A percentile compares a stretch with the other conserved stretches of the same genome.
Evolutionary conservation across 2,888 invertebrate genomes (phyloP).

Genomic region (Petrolisthes manimaculis): DNA sequence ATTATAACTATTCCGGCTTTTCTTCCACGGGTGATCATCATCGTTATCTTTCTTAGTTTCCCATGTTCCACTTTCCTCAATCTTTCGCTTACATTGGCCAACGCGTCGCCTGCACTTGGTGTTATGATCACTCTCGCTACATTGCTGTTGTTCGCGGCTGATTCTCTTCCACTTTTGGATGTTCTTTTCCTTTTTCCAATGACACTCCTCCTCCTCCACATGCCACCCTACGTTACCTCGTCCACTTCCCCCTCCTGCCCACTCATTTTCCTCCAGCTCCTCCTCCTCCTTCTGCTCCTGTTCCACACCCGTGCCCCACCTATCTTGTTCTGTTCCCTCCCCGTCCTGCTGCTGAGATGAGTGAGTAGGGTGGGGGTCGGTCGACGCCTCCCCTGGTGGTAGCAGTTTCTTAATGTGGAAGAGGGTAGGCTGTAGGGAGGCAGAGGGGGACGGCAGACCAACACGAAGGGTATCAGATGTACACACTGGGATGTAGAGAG

Average conservation of each 20-base stretch:
- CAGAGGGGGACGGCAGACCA: slow-evolving; percentile 33
- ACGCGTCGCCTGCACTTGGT: slow-evolving; percentile 23
- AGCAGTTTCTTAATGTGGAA: slow-evolving; percentile 43
- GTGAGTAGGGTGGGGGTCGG: slow-evolving; percentile 20
- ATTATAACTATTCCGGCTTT: neutral
- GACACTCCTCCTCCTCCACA: slow-evolving; percentile 10
- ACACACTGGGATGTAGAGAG: slow-evolving; percentile 20
- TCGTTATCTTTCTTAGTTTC: neutral
- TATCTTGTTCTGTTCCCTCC: neutral
- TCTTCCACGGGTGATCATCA: slow-evolving; percentile 6
- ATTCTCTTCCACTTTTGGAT: slow-evolving; percentile 27
- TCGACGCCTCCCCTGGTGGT: slow-evolving; percentile 44
- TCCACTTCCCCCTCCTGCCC: neutral
- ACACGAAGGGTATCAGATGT: slow-evolving; percentile 39
- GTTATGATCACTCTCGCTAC: slow-evolving; percentile 5
- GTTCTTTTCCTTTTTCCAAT: slow-evolving; percentile 29
- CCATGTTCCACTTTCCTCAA: neutral
- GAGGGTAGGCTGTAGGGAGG: slow-evolving; percentile 16
- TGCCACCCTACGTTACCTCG: neutral
- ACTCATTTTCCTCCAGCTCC: neutral
- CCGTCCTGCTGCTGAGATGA: neutral
- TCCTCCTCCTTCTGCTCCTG: slow-evolving; percentile 1
- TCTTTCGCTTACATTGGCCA: slow-evolving; percentile 26
- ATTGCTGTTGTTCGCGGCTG: slow-evolving; percentile 13
- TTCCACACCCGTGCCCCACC: neutral